Evolutionary conservation across 2,797 vertebrate genomes (phyloP), one percentile per base, ranked within the genome.

Genomic region (Dromococcyx pavoninus): DNA sequence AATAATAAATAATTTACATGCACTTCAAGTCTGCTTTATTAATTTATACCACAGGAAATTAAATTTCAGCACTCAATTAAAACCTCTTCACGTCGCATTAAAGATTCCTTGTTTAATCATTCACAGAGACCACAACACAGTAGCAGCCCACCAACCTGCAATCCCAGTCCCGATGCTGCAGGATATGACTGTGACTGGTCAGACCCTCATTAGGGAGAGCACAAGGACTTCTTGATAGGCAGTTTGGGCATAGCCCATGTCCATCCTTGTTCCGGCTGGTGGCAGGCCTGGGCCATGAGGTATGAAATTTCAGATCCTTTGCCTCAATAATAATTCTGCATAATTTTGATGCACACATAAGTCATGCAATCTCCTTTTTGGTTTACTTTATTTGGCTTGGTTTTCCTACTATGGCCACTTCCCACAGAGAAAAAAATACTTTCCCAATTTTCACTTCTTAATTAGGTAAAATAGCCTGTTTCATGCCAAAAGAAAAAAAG

Each of bases 21-120:
- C 23, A 35, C 21, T 69, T 65, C 23, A 39, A 74, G 27, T 56
- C 44, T 66, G 11, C n/a, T 94, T 93, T 75, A 85, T 91, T 83
- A 88, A 89, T 93, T 91, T 75, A 90, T 84, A 53, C 21, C 46
- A 56, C 39, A 41, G n/a, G n/a, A 91, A 76, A 91, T 79, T 19
- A 23, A 75, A 77, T 75, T 85, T 64, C 53, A 79, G 69, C 53
- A 37, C 25, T 73, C 60, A 76, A 2, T 69, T 75, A 81, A 81
- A 87, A 53, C 21, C 85, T 44, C 23, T 87, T 74, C 56, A 54
- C 30, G 44, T 17, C 44, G 43, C 62, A 46, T 30, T 57, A 64
- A 64, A 24, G 33, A 89, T 58, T 92, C 76, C 25, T 74, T 85
- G 6, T 66, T 87, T 57, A 89, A 73, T 57, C 6, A 2, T 61